Conservation (phyloP, 2,113 vertebrate species). For the Entelurus aequoreus region DNA sequence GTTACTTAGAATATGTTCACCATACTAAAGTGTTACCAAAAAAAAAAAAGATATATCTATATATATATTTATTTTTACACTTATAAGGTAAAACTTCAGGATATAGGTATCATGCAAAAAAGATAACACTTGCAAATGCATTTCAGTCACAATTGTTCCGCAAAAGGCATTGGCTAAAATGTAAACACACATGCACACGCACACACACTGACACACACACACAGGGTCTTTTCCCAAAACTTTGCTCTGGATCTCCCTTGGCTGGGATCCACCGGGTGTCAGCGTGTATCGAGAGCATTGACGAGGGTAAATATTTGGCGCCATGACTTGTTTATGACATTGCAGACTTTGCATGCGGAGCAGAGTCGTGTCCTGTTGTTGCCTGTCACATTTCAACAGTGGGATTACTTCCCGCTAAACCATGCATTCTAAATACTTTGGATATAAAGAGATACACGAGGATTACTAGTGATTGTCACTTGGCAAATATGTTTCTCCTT, state of each 20-base stretch:
- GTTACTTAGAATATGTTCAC: too few relatives aligned
- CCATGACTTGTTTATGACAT: constrained; percentile 51
- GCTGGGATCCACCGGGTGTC: constrained; percentile 14
- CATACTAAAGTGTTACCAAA: too few relatives aligned
- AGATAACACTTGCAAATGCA: neutral
- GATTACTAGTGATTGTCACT: neutral
- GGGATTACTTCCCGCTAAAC: constrained; percentile 28
- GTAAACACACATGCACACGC: too few relatives aligned
- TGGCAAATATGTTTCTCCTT: neutral
- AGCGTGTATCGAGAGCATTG: constrained; percentile 24
- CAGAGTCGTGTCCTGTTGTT: constrained; percentile 4
- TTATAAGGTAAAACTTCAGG: too few relatives aligned
- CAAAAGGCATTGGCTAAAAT: neutral
- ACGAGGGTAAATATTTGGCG: constrained; percentile 46
- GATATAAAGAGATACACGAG: neutral
- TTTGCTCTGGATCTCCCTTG: constrained; percentile 32
- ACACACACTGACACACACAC: constrained; percentile 2
- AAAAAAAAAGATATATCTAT: too few relatives aligned
- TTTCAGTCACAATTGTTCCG: neutral
- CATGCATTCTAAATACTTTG: constrained; percentile 13
- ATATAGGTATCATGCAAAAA: neutral
- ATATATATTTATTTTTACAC: too few relatives aligned
- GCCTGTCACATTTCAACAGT: constrained; percentile 22
- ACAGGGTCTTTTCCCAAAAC: constrained; percentile 28
- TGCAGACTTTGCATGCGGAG: constrained; percentile 25